A percentile compares a stretch with the other conserved stretches of the same genome.
phyloP scores from a whole-genome alignment of 2,888 invertebrate species.

The Pollenia griseotomentosa region DNA sequence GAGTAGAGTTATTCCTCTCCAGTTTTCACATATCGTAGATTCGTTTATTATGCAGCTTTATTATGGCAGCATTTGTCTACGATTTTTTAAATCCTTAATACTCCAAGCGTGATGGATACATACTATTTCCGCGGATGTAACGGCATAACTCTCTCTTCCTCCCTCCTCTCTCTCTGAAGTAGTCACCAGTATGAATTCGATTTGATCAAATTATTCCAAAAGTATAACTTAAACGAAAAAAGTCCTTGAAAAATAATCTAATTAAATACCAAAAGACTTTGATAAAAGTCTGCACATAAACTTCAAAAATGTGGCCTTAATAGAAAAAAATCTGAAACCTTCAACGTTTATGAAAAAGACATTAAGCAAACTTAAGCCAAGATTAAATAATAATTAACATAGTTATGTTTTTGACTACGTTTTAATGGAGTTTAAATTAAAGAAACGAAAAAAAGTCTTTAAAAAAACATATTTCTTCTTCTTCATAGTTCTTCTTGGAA shows the following conservation, averaged over 20 bases:
- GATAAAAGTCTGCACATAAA: constrained; percentile 9
- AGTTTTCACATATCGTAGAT: too few species aligned
- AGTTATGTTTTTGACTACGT: neutral
- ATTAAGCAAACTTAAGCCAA: neutral
- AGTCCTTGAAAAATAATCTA: constrained; percentile 25
- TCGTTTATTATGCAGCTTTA: too few species aligned
- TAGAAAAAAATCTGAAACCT: neutral
- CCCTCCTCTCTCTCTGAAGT: too few species aligned
- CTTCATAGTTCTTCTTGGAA: too few species aligned
- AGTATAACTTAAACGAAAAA: neutral
- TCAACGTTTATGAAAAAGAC: neutral
- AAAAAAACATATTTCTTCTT: too few species aligned
- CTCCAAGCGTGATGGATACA: too few species aligned
- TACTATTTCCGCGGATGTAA: too few species aligned
- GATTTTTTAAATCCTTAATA: too few species aligned
- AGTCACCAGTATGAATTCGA: too few species aligned
- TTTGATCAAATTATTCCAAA: neutral
- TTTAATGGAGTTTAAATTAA: constrained; percentile 10
- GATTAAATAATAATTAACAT: constrained; percentile 26
- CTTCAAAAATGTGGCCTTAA: neutral
- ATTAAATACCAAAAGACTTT: neutral
- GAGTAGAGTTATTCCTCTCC: too few species aligned
- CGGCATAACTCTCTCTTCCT: too few species aligned
- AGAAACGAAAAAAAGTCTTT: neutral
- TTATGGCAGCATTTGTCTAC: too few species aligned